Conservation (phyloP, 2,888 invertebrate genomes). For the Latrodectus elegans region DNA sequence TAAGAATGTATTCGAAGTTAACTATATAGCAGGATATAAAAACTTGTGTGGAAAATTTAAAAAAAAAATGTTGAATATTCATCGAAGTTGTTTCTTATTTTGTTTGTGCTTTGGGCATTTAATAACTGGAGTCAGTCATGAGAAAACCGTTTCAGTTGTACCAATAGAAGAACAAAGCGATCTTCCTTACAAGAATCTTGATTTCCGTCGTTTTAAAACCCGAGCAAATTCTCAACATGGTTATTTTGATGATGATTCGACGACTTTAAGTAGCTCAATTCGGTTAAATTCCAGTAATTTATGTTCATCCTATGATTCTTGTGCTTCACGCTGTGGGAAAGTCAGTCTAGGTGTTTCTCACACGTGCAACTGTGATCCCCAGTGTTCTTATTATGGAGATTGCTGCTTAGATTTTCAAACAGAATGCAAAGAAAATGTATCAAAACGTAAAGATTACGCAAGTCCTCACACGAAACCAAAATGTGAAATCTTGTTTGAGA, state of each 20-base stretch:
- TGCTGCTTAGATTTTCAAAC: constrained; percentile 47
- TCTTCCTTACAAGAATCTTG: neutral
- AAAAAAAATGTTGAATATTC: neutral
- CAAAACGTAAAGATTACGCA: neutral
- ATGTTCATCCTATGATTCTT: constrained; percentile 57
- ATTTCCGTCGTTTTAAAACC: neutral
- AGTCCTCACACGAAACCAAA: neutral
- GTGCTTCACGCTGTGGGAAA: constrained; percentile 40
- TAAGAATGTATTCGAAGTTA: too few species aligned
- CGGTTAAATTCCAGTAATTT: neutral
- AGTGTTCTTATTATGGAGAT: constrained; percentile 43
- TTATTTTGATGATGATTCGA: neutral
- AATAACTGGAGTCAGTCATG: constrained; percentile 32
- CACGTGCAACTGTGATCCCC: constrained; percentile 55
- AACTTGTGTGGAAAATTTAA: too few species aligned
- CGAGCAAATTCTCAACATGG: neutral
- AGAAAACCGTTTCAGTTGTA: neutral
- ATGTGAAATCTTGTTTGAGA: constrained; percentile 25
- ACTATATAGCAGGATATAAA: too few species aligned
- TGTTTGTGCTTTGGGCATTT: constrained; percentile 30
- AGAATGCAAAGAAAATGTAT: constrained; percentile 14
- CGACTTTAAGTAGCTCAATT: too few species aligned
- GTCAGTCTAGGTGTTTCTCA: constrained; percentile 18
- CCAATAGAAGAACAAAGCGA: neutral
- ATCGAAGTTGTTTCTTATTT: constrained; percentile 9